These are phyloP conservation scores for Hemiscyllium ocellatum DNA, from an alignment of 2,113 vertebrate genomes.

Conservation along the genomic window DNA sequence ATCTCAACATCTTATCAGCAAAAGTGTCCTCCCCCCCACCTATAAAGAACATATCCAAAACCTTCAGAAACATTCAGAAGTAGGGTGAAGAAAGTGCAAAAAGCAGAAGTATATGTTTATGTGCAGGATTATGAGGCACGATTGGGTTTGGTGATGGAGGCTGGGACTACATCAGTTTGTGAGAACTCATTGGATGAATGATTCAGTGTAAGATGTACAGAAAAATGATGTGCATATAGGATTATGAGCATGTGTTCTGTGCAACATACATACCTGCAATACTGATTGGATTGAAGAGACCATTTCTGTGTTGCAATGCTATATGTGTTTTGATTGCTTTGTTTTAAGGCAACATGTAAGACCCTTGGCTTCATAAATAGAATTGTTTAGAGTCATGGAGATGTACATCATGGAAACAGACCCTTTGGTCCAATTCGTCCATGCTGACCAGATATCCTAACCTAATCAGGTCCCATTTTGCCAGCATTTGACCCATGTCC, in stretches of 20 bases:
- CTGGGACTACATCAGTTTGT: not conserved
- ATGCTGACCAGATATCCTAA: no score
- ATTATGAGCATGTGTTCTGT: not conserved
- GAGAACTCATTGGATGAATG: not conserved
- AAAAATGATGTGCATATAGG: not conserved
- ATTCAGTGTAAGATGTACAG: not conserved
- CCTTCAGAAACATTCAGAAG: no score
- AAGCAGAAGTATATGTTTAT: not conserved
- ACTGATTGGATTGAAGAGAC: not conserved
- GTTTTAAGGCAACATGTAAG: not conserved
- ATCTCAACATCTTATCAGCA: no score
- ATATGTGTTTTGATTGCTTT: not conserved
- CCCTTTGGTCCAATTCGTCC: no score
- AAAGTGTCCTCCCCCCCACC: no score
- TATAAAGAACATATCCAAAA: no score
- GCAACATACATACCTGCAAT: not conserved
- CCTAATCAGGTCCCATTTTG: no score
- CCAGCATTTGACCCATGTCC: no score
- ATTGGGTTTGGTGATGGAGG: not conserved
- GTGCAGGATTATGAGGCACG: not conserved
- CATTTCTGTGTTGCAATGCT: not conserved
- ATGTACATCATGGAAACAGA: no score
- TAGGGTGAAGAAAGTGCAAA: not conserved
- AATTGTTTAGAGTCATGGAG: not conserved
- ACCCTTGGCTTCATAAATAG: not conserved